phyloP scores from a whole-genome alignment of 2,888 invertebrate genomes.

The Leucophenga maculata region DNA sequence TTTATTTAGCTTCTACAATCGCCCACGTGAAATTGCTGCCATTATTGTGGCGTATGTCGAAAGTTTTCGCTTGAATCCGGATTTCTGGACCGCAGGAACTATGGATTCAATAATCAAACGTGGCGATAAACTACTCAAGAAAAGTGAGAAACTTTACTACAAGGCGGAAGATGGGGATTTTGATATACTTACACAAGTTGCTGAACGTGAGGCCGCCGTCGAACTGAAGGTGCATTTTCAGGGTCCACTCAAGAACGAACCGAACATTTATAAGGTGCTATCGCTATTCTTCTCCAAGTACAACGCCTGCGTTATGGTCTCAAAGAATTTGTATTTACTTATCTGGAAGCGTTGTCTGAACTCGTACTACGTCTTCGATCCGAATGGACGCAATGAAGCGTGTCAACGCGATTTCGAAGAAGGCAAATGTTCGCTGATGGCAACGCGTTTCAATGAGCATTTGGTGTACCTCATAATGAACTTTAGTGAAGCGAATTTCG shows the following conservation, averaged over 20 bases:
- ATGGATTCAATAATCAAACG: slow-evolving; percentile 61
- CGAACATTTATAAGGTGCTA: slow-evolving; percentile 64
- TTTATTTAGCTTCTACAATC: slow-evolving; percentile 46
- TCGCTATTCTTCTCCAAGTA: slow-evolving; percentile 61
- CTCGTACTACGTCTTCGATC: slow-evolving; percentile 78
- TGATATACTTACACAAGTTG: slow-evolving; percentile 64
- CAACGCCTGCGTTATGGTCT: slow-evolving; percentile 59
- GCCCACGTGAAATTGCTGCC: slow-evolving; percentile 63
- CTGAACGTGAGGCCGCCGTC: slow-evolving; percentile 57
- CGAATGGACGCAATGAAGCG: slow-evolving; percentile 69
- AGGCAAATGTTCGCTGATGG: slow-evolving; percentile 75
- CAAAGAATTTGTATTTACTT: slow-evolving; percentile 58
- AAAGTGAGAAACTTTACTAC: slow-evolving; percentile 52
- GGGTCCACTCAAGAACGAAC: slow-evolving; percentile 56
- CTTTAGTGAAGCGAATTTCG: slow-evolving; percentile 52
- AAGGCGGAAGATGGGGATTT: slow-evolving; percentile 54
- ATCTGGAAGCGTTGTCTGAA: slow-evolving; percentile 74
- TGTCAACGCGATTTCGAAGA: slow-evolving; percentile 59
- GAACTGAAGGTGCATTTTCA: slow-evolving; percentile 59
- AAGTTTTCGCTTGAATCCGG: slow-evolving; percentile 62
- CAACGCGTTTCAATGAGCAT: slow-evolving; percentile 60
- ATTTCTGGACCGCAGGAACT: slow-evolving; percentile 63
- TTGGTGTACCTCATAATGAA: slow-evolving; percentile 66
- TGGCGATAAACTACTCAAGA: slow-evolving; percentile 53
- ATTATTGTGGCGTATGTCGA: slow-evolving; percentile 66